Evolutionary conservation across 2,113 vertebrate species (phyloP), one percentile per base, ranked within the genome.

Genomic region (Scartelaos histophorus): DNA sequence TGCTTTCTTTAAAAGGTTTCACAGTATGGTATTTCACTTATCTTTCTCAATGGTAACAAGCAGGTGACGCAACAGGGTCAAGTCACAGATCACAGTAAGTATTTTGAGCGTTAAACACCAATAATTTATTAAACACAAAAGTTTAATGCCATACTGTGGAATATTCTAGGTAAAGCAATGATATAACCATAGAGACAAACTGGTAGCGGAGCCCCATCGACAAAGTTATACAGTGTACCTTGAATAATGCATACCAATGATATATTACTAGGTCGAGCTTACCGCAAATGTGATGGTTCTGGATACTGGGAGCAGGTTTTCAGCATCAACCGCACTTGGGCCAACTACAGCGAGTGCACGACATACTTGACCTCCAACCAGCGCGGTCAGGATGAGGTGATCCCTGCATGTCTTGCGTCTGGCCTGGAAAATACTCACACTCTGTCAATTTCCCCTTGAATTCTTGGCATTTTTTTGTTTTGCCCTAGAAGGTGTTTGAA

Each of bases 301-400:
- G 95, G 95, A 7, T 93, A 73, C 54, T 97, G 96, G 96, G 93
- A 95, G 67, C 67, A 93, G 88, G 95, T 94, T 3, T 77, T 90
- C 49, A 93, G 91, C 70, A 79, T 92, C 78, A 97, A 97, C 90
- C 95, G 93, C 75, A 97, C 96, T 7, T 97, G 96, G 96, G 96
- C 96, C n/a, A 97, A 97, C 79, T 97, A 97, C 91, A 94, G 92
- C 0, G 96, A 97, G 71, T 97, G 96, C 29, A 95, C 95, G 16
- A 76, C 91, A 25, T 95, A 94, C 88, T 89, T 96, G 74, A 92
- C 90, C 51, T 89, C 92, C 0, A 92, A 93, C 78, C 90, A 92
- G 71, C 91, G 91, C 71, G 89, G 80, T 69, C 92, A 84, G 0
- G 93, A 95, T 74, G 95, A 94, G 94, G 96, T 96, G 61, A 66